Evolutionary conservation across 2,113 vertebrate genomes (phyloP).

Genomic region (Sterrhoptilus dennistouni): DNA sequence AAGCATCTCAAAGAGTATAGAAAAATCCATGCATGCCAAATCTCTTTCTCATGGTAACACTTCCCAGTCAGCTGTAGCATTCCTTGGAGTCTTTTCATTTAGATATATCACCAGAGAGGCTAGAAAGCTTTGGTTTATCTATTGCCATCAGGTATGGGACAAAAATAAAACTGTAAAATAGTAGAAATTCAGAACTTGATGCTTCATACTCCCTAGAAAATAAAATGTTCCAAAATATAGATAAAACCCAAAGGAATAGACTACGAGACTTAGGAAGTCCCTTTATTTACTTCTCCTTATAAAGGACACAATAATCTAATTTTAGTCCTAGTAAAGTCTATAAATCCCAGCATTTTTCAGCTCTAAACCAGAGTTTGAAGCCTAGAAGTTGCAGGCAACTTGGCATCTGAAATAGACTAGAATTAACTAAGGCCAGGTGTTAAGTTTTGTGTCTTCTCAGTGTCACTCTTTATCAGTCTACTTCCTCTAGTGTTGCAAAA

Average conservation of each 20-base stretch:
- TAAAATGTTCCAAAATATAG: neutral
- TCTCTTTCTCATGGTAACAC: neutral
- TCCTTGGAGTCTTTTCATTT: neutral
- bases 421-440: neutral
- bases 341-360: neutral
- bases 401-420: neutral
- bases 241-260: neutral
- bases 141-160: neutral
- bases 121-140: neutral
- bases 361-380: neutral
- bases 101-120: neutral
- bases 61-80: neutral
- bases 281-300: neutral
- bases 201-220: neutral
- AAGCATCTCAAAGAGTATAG: neutral
- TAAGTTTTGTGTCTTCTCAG: neutral
- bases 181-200: neutral
- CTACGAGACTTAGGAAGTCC: neutral
- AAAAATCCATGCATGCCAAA: neutral
- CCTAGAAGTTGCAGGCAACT: neutral
- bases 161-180: neutral
- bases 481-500: neutral
- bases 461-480: neutral
- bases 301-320: neutral
- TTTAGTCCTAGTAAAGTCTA: neutral